Conservation (phyloP, 2,888 invertebrate genomes). For the Geotrupes spiniger region DNA sequence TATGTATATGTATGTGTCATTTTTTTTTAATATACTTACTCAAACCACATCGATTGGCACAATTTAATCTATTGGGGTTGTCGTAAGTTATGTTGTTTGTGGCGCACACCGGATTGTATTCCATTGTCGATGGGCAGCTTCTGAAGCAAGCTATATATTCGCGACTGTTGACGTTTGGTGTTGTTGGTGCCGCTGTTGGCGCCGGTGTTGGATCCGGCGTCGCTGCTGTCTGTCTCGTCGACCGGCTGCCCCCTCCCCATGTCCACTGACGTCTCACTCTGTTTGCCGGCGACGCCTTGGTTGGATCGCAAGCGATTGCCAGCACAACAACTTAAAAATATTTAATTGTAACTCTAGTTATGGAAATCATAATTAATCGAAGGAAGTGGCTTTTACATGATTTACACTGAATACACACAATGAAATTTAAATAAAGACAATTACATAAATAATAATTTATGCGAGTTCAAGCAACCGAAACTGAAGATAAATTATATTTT, state of each 20-base stretch:
- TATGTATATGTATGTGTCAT: no score
- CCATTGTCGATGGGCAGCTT: constrained; percentile 37
- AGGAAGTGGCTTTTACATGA: no score
- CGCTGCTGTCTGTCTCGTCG: no score
- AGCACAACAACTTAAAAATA: constrained; percentile 1
- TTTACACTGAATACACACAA: no score
- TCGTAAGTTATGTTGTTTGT: constrained; percentile 40
- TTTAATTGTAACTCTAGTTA: no score
- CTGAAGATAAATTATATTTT: no score
- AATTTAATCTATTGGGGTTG: constrained; percentile 36
- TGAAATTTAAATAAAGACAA: no score
- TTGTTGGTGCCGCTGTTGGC: constrained; percentile 13
- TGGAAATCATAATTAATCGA: no score
- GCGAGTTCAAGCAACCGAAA: no score
- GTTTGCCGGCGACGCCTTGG: constrained; percentile 4
- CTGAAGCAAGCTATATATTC: constrained; percentile 35
- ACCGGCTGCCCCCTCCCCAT: constrained; percentile 8
- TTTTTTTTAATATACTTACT: constrained; percentile 33
- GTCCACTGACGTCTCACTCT: constrained; percentile 6
- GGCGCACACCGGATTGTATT: constrained; percentile 46
- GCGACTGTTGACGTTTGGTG: constrained; percentile 28
- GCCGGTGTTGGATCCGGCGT: background rate
- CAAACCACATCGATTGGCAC: constrained; percentile 41
- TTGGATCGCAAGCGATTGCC: constrained; percentile 7
- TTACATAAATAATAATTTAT: no score